Base-by-base conservation (phyloP, 2,113 vertebrate species). In the Oryzias melastigma region DNA sequence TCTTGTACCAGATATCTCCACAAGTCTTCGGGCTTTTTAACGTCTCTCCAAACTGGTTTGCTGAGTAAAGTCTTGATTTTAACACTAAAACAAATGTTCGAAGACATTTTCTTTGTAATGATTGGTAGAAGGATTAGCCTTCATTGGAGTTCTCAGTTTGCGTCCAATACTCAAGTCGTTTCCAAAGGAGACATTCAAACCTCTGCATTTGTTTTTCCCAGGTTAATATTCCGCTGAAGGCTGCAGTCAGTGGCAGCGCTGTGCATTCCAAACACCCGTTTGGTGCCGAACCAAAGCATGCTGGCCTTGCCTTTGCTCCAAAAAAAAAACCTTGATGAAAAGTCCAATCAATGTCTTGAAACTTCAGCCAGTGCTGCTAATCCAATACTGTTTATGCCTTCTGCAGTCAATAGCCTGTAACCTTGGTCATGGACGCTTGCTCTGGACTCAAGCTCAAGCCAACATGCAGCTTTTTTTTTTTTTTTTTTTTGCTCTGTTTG, bases 331-430 rank as follows among this genome's bases (percentile, higher is more conserved):
- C 71, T 87, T 74, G 75, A 81, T 53, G 75, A 79, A 73, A 60
- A 58, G 61, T 68, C 59, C 53, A 50, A 80, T 85, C 78, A 77
- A 85, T 83, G 69, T 52, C 62, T 43, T 67, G 79, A 73, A 81
- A 76, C 65, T 52, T 75, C 57, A 57, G 58, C 78, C 63, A 5
- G 51, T 13, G 52, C 59, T 45, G 27, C 71, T 68, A 64, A 83
- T 85, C 71, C 68, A 75, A 79, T 66, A 42, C 74, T 78, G 61
- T 81, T 76, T 64, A 84, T 66, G 70, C 65, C 40, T 59, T 73
- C 75, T 54, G 62, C 73, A 25, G 71, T 74, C 70, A 27, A 80
- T 80, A 50, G 60, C 22, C 62, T 7, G 54, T 62, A 65, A 80
- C 83, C 81, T 85, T 80, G 83, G 72, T 68, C 66, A 5, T 53